Percentiles rank a stretch among this genome's conserved stretches.
These are phyloP conservation scores for Eulemur mongoz DNA, from an alignment of 2,797 vertebrate genomes.

Conservation along the genomic window DNA sequence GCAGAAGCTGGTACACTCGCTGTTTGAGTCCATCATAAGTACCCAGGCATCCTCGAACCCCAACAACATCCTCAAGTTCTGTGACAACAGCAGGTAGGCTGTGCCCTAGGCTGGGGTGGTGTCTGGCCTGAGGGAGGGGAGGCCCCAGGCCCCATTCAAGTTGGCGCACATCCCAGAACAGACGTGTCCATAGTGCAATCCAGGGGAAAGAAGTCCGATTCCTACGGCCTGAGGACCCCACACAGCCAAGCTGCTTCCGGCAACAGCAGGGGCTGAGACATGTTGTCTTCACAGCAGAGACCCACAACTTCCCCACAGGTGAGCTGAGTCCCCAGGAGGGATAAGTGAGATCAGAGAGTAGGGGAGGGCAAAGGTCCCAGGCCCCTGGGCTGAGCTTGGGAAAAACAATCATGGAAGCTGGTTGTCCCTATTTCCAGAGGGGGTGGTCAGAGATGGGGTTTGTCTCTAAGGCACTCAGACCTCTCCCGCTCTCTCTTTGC, in stretches of 20 bases:
- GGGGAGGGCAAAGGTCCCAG: background rate
- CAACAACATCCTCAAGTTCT: slow-evolving; percentile 97
- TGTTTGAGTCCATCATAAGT: slow-evolving; percentile 94
- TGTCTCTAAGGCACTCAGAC: background rate
- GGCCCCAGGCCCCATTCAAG: background rate
- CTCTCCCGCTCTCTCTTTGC: slow-evolving; percentile 9
- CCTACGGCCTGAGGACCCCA: slow-evolving; percentile 88
- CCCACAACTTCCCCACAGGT: slow-evolving; percentile 98
- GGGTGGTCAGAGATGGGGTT: background rate
- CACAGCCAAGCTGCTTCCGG: slow-evolving; percentile 86
- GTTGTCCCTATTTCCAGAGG: background rate
- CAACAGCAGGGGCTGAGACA: slow-evolving; percentile 87
- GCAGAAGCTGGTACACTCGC: slow-evolving; percentile 86
- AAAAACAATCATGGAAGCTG: background rate
- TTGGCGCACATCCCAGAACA: background rate
- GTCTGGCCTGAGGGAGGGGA: rapidly evolving
- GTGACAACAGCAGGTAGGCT: slow-evolving; percentile 95
- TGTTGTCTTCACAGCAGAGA: slow-evolving; percentile 96
- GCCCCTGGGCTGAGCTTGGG: background rate
- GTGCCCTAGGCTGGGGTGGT: background rate
- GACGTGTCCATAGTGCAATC: slow-evolving; percentile 88
- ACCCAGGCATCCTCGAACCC: slow-evolving; percentile 93
- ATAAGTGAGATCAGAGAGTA: background rate
- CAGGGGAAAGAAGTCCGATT: slow-evolving; percentile 87
- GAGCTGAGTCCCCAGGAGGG: background rate